Percentiles rank a stretch among this genome's conserved stretches.
Evolutionary conservation across 2,797 vertebrate species (phyloP).

Genomic region (Psittacula derbiana): DNA sequence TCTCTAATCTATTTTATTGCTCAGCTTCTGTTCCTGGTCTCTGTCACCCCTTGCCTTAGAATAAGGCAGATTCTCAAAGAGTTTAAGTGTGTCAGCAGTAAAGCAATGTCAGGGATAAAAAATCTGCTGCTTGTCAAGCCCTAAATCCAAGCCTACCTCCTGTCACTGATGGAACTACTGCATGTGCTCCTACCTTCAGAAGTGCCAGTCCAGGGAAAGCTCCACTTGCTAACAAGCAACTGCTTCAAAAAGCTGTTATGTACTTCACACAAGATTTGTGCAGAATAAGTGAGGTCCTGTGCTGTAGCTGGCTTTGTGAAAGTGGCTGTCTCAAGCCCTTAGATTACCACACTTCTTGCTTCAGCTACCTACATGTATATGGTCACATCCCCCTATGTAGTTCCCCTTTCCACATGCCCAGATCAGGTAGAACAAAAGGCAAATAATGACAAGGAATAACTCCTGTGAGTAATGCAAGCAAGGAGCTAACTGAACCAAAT

Average conservation of each 20-base stretch:
- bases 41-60: not conserved
- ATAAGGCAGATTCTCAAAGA: not conserved
- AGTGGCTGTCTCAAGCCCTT: not conserved
- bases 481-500: not conserved
- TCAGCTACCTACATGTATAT: not conserved
- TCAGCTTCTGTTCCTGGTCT: not conserved
- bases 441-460: not conserved
- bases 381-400: not conserved
- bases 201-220: not conserved
- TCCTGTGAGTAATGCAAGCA: not conserved
- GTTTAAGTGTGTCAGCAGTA: not conserved
- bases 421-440: not conserved
- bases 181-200: not conserved
- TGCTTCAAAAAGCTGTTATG: not conserved
- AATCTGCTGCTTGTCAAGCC: not conserved
- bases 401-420: not conserved
- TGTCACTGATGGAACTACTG: not conserved
- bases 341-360: not conserved
- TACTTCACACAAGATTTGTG: not conserved
- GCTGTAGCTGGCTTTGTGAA: not conserved
- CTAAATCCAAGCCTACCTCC: conserved; percentile 43
- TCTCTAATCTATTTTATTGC: not conserved
- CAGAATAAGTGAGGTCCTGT: not conserved
- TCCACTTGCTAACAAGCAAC: not conserved
- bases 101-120: not conserved